These are phyloP conservation scores for Lipotes vexillifer DNA, from an alignment of 2,113 vertebrate genomes.

Conservation along the genomic window DNA sequence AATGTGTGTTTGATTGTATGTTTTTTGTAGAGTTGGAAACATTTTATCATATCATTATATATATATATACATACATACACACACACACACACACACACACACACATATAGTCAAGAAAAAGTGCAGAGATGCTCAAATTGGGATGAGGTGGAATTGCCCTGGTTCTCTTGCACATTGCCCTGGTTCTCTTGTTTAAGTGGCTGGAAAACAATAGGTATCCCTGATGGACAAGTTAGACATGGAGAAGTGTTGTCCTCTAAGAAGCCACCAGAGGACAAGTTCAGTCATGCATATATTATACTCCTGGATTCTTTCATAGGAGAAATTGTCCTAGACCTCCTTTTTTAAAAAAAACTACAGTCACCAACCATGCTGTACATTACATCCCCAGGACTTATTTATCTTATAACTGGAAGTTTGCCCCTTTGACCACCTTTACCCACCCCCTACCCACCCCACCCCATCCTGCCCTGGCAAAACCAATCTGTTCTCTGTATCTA, in stretches of 20 bases:
- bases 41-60: background rate
- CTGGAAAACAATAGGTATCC: background rate
- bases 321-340: background rate
- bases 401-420: background rate
- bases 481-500: too few relatives aligned
- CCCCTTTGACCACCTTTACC: too few relatives aligned
- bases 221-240: fast-evolving
- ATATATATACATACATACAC: too few relatives aligned
- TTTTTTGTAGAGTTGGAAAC: background rate
- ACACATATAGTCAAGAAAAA: background rate
- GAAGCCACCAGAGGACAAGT: background rate
- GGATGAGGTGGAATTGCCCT: background rate
- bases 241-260: background rate
- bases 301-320: background rate
- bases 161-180: background rate
- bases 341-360: background rate
- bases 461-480: too few relatives aligned
- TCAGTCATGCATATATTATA: background rate
- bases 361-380: background rate
- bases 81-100: too few relatives aligned
- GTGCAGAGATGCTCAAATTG: background rate
- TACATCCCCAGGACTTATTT: background rate
- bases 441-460: too few relatives aligned
- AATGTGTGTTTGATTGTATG: background rate
- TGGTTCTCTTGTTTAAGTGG: background rate